Evolutionary conservation across 2,797 vertebrate genomes (phyloP).

Genomic region (Babyrousa celebensis): DNA sequence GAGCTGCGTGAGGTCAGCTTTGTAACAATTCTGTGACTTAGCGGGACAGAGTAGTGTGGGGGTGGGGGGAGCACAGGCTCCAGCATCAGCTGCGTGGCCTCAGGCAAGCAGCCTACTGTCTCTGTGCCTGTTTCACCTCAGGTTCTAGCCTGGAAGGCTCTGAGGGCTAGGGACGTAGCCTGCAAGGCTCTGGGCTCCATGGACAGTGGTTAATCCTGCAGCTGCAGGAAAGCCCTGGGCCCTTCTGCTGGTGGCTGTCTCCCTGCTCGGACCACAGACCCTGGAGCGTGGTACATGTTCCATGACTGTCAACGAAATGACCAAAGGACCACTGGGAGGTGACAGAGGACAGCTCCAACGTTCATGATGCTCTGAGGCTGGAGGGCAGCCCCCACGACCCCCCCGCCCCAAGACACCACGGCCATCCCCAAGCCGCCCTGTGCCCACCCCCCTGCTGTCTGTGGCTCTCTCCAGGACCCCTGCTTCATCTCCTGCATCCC

Average conservation of each 20-base stretch:
- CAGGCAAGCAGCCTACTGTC: neutral
- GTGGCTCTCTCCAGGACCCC: neutral
- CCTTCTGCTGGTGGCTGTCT: fast-evolving
- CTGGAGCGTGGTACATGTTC: neutral
- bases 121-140: neutral
- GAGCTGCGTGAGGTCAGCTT: neutral
- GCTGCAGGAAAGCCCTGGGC: neutral
- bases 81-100: neutral
- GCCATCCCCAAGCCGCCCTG: neutral
- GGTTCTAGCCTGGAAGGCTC: neutral
- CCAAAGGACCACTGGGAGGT: neutral
- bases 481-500: neutral
- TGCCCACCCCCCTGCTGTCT: neutral
- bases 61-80: neutral
- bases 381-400: neutral
- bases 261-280: neutral
- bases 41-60: neutral
- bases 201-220: neutral
- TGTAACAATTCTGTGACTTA: neutral
- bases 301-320: neutral
- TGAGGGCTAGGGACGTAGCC: neutral
- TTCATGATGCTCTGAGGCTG: neutral
- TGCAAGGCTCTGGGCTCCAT: fast-evolving
- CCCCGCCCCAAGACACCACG: fast-evolving
- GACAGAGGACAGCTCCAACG: neutral